Base-by-base conservation (phyloP, 2,888 invertebrate species). In the Melolontha melolontha region DNA sequence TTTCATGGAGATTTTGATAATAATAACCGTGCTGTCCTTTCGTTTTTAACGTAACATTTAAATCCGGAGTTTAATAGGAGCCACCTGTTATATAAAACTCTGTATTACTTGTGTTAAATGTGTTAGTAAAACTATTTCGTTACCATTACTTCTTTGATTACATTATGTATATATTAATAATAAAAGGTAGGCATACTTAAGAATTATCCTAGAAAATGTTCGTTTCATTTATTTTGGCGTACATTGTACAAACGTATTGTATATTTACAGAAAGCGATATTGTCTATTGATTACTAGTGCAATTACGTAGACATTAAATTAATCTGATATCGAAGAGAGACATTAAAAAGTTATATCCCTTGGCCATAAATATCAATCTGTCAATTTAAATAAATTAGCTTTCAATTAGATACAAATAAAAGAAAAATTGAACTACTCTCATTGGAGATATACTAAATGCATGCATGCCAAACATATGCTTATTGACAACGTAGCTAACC, bases 371-470 rank as follows among this genome's bases (percentile, higher is more conserved):
- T 57, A 42, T 42, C 44, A 44, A 22, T 57, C 42, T 57, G 27
- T 27, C 17, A 57, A 41, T 57, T 40, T 41, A 22, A 57, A 57
- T 42, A 51, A 51, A 51, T 51, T 29, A 51, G 22, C 51, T 27
- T 22, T 27, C 42, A 57, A 57, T 57, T 57, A 34, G 6, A 10
- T 34, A 34, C 34, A 6, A 8, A 6, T 34, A 57, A 12, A 11
- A 22, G 22, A 41, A 57, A 57, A 57, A 34, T 1, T 17, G 55
- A 57, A 8, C 22, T n/a, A 22, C 41, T 42, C 22, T 55, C 42
- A 34, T 22, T 22, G 7, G 17, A 40, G n/a, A 41, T 40, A 29
- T 29, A 29, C 34, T 34, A 6, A 10, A 34, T 34, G 34, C 34
- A 34, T 34, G 10, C 34, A 34, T 34, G 7, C 34, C 8, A 34